Evolutionary conservation across 2,797 vertebrate genomes (phyloP).

Genomic region (Takifugu ocellatus): DNA sequence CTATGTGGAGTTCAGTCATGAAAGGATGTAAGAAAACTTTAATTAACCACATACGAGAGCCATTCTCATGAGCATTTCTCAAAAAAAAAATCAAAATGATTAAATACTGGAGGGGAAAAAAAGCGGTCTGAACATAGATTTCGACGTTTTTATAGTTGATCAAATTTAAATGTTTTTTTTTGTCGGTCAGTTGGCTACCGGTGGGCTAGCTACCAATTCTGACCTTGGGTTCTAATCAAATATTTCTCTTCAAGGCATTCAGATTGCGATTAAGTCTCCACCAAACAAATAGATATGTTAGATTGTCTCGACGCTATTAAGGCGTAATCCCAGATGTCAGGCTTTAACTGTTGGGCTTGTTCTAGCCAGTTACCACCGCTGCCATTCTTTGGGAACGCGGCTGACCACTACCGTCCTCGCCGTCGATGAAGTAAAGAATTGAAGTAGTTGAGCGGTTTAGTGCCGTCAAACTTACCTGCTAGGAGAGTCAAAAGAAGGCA

Average conservation of each 20-base stretch:
- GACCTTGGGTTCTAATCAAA: constrained; percentile 29
- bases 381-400: not conserved
- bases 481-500: constrained; percentile 45
- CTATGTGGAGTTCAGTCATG: too few species aligned
- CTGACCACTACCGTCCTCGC: constrained; percentile 11
- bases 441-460: constrained; percentile 17
- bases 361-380: constrained; percentile 1
- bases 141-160: not conserved
- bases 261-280: not conserved
- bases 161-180: not conserved
- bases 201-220: constrained; percentile 18
- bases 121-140: too few species aligned
- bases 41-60: not conserved
- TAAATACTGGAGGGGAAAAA: too few species aligned
- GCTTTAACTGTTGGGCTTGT: not conserved
- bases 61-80: too few species aligned
- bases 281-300: not conserved
- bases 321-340: not conserved
- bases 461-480: constrained; percentile 64
- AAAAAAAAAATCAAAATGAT: too few species aligned
- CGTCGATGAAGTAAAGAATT: constrained; percentile 9
- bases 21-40: constrained; percentile 9
- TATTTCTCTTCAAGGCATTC: not conserved
- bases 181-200: not conserved
- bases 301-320: not conserved